Conservation (phyloP, 2,888 invertebrate genomes). For the Pachymerium ferrugineum region DNA sequence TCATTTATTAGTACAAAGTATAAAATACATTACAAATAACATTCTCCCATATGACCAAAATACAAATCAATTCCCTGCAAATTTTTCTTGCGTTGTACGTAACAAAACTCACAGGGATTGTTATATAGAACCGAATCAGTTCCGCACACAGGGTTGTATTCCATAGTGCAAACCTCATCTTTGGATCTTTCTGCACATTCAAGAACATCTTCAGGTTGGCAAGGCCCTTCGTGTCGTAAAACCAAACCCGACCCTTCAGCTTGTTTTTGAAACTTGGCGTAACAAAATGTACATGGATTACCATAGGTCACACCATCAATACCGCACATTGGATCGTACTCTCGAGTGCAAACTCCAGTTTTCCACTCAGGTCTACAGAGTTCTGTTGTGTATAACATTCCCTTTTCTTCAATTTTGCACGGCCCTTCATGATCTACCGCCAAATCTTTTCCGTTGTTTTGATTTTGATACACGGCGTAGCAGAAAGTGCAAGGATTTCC, state of each 20-base stretch:
- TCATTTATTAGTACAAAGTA: too few species aligned
- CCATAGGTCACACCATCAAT: background rate
- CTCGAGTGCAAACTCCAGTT: background rate
- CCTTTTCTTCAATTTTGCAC: background rate
- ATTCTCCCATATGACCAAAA: background rate
- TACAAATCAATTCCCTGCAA: background rate
- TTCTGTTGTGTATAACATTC: background rate
- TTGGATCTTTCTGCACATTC: background rate
- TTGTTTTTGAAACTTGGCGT: background rate
- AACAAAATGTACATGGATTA: background rate
- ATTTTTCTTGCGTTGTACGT: too few species aligned
- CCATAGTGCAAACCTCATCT: background rate
- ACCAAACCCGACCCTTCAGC: background rate
- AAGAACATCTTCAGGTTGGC: background rate
- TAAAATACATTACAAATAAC: background rate
- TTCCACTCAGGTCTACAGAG: background rate
- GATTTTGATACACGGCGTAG: background rate
- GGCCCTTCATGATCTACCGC: background rate
- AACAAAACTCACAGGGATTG: too few species aligned
- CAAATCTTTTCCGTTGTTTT: background rate
- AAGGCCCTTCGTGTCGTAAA: too few species aligned
- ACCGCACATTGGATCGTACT: background rate
- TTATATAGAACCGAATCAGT: background rate
- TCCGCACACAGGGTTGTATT: background rate
- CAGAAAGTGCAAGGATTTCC: conserved; percentile 7